A percentile compares a stretch with the other conserved stretches of the same genome.
phyloP scores from a whole-genome alignment of 92 coral and sea anemone species.

The Heliopora coerulea region DNA sequence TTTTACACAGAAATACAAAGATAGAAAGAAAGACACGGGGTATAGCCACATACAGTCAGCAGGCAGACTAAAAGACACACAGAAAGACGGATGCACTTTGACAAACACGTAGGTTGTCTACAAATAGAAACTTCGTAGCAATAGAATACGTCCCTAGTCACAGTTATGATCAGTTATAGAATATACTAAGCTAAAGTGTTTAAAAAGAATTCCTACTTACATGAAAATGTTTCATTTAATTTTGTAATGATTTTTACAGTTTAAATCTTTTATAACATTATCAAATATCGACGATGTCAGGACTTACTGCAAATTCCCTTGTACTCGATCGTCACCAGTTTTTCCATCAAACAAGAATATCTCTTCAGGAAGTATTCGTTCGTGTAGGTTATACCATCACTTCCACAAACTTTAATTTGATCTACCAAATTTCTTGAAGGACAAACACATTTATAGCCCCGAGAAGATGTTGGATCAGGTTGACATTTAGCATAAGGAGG shows the following conservation, averaged over 20 bases:
- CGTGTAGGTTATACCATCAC: slow-evolving; percentile 80
- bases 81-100: slow-evolving; percentile 46
- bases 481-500: slow-evolving; percentile 39
- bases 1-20: too few species aligned
- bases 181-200: too few species aligned
- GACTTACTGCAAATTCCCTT: slow-evolving; percentile 81
- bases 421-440: slow-evolving; percentile 14
- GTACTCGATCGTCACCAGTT: slow-evolving; percentile 53
- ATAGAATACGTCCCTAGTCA: too few species aligned
- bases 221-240: too few species aligned
- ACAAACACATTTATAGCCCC: slow-evolving; percentile 35
- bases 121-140: too few species aligned
- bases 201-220: too few species aligned
- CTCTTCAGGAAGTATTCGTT: slow-evolving; percentile 60
- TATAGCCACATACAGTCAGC: too few species aligned
- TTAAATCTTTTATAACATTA: too few species aligned
- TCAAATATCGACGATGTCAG: too few species aligned
- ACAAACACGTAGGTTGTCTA: neutral
- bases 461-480: slow-evolving; percentile 6
- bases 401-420: slow-evolving; percentile 65
- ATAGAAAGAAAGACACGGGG: too few species aligned
- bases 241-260: too few species aligned
- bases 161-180: too few species aligned
- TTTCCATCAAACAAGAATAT: slow-evolving; percentile 46
- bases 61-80: slow-evolving; percentile 11